Evolutionary conservation across 2,797 vertebrate species (phyloP).

Genomic region (Tragelaphus eurycerus): DNA sequence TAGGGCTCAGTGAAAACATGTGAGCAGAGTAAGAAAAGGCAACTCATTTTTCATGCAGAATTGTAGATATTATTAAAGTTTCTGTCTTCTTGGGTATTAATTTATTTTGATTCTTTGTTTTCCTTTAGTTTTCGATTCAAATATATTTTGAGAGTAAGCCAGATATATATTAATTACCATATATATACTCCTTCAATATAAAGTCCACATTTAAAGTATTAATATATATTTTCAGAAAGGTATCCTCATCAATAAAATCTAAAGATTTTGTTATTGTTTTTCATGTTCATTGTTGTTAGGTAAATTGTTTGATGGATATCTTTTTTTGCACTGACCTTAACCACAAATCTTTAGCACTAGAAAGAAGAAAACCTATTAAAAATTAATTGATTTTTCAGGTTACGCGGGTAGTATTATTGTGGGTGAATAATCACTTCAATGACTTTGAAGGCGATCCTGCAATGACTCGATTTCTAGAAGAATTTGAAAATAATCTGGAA

Average conservation of each 20-base stretch:
- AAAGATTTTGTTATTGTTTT: not conserved
- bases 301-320: not conserved
- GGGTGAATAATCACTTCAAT: conserved; percentile 99
- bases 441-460: conserved; percentile 98
- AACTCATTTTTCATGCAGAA: not conserved
- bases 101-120: not conserved
- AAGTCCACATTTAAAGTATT: not conserved
- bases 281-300: not conserved
- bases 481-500: conserved; percentile 99
- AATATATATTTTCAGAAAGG: not conserved
- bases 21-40: not conserved
- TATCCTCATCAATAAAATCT: not conserved
- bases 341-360: not conserved
- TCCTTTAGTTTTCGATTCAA: not conserved
- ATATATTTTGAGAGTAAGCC: not conserved
- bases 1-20: not conserved
- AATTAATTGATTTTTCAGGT: conserved; percentile 86
- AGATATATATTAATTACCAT: not conserved
- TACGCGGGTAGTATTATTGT: conserved; percentile 99
- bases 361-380: not conserved
- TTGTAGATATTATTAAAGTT: not conserved
- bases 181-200: not conserved
- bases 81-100: not conserved
- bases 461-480: conserved; percentile 98
- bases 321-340: not conserved